These are phyloP conservation scores for Luehdorfia chinensis DNA, from an alignment of 1,140 invertebrate species.

Conservation along the genomic window DNA sequence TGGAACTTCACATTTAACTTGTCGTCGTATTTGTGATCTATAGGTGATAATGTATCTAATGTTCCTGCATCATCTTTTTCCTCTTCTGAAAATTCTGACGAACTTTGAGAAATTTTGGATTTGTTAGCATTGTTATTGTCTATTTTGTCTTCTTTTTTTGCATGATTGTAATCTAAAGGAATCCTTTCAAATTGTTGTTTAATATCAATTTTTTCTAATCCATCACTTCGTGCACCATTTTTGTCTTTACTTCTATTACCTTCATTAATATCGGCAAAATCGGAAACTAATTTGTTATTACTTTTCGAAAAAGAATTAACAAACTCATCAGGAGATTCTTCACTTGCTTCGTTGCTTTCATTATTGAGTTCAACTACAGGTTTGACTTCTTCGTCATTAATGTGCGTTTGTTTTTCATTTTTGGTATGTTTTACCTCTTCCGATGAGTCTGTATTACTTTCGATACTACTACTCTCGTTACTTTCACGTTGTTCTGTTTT, in stretches of 20 bases:
- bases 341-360: slow-evolving; percentile 39
- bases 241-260: slow-evolving; percentile 25
- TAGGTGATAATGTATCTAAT: slow-evolving; percentile 30
- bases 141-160: slow-evolving; percentile 26
- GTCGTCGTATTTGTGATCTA: slow-evolving; percentile 45
- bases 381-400: slow-evolving; percentile 58
- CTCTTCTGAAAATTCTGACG: slow-evolving; percentile 14
- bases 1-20: slow-evolving; percentile 60
- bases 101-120: background rate
- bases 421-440: background rate
- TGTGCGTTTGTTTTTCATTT: slow-evolving; percentile 30
- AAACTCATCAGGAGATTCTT: slow-evolving; percentile 36
- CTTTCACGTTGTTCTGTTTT: background rate
- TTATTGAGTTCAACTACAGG: slow-evolving; percentile 57
- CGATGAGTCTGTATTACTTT: slow-evolving; percentile 1
- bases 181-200: slow-evolving; percentile 74
- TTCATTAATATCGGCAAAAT: slow-evolving; percentile 10
- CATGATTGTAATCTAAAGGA: slow-evolving; percentile 66
- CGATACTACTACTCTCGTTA: slow-evolving; percentile 14
- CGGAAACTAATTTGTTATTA: slow-evolving; percentile 25
- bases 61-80: slow-evolving; percentile 35
- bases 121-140: slow-evolving; percentile 15
- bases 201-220: slow-evolving; percentile 33
- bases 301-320: slow-evolving; percentile 25
- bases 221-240: slow-evolving; percentile 18